Conservation (phyloP, 2,113 vertebrate species). For the Myotis davidii region DNA sequence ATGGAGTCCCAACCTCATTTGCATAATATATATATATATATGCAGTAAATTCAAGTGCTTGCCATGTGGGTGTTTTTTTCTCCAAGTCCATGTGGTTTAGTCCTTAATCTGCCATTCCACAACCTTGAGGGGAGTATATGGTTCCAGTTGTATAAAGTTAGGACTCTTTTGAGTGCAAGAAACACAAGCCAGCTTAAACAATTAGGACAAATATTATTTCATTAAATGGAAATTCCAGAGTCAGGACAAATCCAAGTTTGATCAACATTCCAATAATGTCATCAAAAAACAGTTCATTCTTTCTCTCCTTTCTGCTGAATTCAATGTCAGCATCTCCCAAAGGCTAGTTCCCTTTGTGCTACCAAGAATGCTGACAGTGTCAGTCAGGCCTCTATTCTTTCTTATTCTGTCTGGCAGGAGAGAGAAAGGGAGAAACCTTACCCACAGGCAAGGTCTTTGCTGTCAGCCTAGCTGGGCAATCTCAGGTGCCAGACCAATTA, state of each 20-base stretch:
- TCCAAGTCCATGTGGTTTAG: background rate
- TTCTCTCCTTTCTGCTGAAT: background rate
- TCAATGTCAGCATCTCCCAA: constrained; percentile 1
- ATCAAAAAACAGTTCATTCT: background rate
- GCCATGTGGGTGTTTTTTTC: background rate
- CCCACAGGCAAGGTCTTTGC: background rate
- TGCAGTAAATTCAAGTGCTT: constrained; percentile 21
- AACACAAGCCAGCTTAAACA: background rate
- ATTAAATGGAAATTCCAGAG: constrained; percentile 22
- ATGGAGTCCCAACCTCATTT: too few species aligned
- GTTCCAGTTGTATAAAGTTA: background rate
- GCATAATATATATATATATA: too few species aligned
- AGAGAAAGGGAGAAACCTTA: background rate
- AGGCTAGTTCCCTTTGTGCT: background rate
- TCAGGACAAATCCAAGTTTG: background rate
- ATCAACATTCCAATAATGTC: background rate
- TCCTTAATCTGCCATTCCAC: background rate
- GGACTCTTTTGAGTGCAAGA: background rate
- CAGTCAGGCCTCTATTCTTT: background rate
- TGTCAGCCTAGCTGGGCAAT: background rate
- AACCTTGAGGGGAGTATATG: background rate
- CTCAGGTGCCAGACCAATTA: background rate
- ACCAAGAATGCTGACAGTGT: background rate
- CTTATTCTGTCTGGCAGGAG: background rate
- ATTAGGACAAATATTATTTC: background rate